These are phyloP conservation scores for Campoletis sonorensis DNA, from an alignment of 1,140 invertebrate species.

Conservation along the genomic window DNA sequence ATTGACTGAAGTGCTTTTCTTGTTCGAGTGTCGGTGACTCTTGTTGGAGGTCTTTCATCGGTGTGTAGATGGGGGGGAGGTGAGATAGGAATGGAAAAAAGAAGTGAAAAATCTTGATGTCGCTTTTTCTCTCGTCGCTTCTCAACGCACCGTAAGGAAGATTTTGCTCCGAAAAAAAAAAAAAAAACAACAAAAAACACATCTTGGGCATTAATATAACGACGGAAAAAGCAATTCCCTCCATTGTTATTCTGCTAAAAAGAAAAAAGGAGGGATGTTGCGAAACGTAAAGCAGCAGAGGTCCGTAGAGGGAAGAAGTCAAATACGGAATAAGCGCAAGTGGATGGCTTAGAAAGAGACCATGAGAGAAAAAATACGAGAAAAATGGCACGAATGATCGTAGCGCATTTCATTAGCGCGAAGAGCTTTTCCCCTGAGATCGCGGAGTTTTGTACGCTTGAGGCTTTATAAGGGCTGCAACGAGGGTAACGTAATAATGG, in stretches of 20 bases:
- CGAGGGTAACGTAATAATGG: conserved; percentile 38
- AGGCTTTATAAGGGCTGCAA: neutral
- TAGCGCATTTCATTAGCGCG: conserved; percentile 45
- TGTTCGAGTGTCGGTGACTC: conserved; percentile 16
- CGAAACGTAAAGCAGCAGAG: neutral
- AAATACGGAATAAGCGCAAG: neutral
- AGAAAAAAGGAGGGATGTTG: conserved; percentile 1
- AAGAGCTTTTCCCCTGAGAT: conserved; percentile 38
- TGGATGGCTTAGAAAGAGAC: neutral
- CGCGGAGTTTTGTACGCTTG: conserved; percentile 26
- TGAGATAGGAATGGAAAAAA: neutral
- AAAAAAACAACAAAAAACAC: too few relatives aligned
- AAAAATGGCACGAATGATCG: conserved; percentile 32
- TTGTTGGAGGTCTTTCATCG: neutral
- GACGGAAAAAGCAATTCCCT: conserved; percentile 43
- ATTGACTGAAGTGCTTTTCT: conserved; percentile 44
- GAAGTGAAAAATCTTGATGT: conserved; percentile 6
- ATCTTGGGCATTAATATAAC: conserved; percentile 40
- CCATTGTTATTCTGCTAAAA: conserved; percentile 3
- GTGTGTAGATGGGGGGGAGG: neutral
- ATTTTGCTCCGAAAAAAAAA: neutral
- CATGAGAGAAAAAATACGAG: neutral
- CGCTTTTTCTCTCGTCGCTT: conserved; percentile 3
- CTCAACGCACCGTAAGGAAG: conserved; percentile 9
- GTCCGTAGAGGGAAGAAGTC: conserved; percentile 5